Evolutionary conservation across 2,113 vertebrate genomes (phyloP).

Genomic region (Prunella fulvescens): DNA sequence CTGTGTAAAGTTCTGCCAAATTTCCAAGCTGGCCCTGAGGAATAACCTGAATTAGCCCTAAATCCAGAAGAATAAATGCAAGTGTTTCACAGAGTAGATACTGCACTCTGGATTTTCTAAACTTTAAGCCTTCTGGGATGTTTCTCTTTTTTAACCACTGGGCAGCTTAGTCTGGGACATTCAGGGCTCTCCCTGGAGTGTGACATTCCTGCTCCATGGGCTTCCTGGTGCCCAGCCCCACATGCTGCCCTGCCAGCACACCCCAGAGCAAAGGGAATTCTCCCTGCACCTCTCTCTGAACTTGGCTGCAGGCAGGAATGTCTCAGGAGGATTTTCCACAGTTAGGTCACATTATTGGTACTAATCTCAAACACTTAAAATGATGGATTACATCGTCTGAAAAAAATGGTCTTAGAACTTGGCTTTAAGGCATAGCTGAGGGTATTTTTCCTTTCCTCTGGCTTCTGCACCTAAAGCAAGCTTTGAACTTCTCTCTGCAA

Average conservation of each 20-base stretch:
- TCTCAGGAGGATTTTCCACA: background rate
- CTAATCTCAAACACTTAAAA: background rate
- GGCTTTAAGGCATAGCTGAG: background rate
- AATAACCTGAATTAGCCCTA: background rate
- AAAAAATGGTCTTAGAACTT: background rate
- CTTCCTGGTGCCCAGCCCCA: background rate
- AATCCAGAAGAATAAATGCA: background rate
- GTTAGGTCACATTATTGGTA: background rate
- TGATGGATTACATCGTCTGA: background rate
- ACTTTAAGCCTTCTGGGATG: background rate
- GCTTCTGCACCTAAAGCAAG: background rate
- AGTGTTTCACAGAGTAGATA: background rate
- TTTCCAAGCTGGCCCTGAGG: background rate
- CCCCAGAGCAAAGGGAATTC: background rate
- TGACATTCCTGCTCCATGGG: background rate
- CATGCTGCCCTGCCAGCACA: background rate
- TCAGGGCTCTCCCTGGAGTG: background rate
- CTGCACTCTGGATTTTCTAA: background rate
- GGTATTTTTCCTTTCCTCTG: background rate
- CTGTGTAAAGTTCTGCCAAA: background rate
- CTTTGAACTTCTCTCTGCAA: conserved; percentile 1
- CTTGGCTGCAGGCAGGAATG: background rate
- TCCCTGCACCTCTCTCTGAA: background rate
- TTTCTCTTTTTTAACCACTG: background rate
- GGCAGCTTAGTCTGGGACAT: background rate